These are phyloP conservation scores for Dilophus febrilis DNA, from an alignment of 2,888 invertebrate species.

Conservation along the genomic window DNA sequence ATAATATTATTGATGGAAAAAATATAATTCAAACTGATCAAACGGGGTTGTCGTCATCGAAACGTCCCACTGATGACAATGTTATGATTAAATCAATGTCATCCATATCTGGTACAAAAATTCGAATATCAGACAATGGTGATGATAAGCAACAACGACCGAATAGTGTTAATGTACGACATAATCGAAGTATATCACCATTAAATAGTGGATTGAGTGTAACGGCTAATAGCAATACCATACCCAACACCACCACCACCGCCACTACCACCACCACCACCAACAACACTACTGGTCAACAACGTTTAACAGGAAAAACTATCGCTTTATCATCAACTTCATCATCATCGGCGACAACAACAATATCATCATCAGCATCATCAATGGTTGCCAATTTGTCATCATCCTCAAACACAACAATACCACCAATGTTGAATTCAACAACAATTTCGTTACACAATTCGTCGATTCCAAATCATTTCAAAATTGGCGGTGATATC, in stretches of 20 bases:
- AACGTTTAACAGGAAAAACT: too few relatives aligned
- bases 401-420: constrained; percentile 2
- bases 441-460: background rate
- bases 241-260: too few relatives aligned
- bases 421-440: constrained; percentile 1
- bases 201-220: constrained; percentile 11
- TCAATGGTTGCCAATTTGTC: constrained; percentile 12
- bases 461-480: too few relatives aligned
- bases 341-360: constrained; percentile 3
- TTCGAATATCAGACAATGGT: constrained; percentile 6
- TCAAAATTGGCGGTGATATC: too few relatives aligned
- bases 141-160: constrained; percentile 14
- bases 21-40: constrained; percentile 1
- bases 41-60: too few relatives aligned
- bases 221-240: background rate
- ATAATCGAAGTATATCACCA: constrained; percentile 26
- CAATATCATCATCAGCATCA: background rate
- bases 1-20: constrained; percentile 5
- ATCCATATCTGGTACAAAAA: constrained; percentile 8
- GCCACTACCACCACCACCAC: constrained; percentile 6
- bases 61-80: too few relatives aligned
- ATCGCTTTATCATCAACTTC: constrained; percentile 5
- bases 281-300: constrained; percentile 3
- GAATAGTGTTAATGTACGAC: constrained; percentile 22
- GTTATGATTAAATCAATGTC: constrained; percentile 11